phyloP scores from a whole-genome alignment of 2,797 vertebrate genomes.

The Lemur catta region DNA sequence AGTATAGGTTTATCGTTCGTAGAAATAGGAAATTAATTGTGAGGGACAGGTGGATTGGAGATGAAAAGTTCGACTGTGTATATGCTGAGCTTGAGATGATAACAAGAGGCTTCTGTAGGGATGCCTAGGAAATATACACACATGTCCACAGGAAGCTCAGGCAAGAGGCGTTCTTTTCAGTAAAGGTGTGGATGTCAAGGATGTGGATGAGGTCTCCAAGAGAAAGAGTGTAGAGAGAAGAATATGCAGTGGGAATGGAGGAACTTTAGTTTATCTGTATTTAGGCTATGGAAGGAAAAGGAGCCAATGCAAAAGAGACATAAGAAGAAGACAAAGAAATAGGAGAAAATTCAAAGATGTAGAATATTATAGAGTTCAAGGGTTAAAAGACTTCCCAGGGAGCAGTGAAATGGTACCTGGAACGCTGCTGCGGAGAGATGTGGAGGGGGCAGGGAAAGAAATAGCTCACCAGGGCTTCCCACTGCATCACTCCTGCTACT shows the following conservation, averaged over 20 bases:
- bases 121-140: not conserved
- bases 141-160: not conserved
- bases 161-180: not conserved
- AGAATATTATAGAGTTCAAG: not conserved
- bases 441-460: accelerated
- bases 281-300: not conserved
- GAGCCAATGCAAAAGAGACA: not conserved
- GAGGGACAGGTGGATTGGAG: not conserved
- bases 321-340: not conserved
- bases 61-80: not conserved
- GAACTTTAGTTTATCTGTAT: not conserved
- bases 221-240: not conserved
- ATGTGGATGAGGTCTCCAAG: not conserved
- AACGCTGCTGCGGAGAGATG: not conserved
- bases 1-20: not conserved
- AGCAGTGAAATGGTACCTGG: not conserved
- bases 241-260: not conserved
- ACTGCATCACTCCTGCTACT: accelerated
- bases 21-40: not conserved
- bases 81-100: not conserved
- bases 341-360: not conserved
- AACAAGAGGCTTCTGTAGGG: not conserved
- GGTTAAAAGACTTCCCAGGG: not conserved
- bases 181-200: not conserved
- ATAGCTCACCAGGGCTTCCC: not conserved